Percentiles rank a stretch among this genome's conserved stretches.
Conservation (phyloP, 2,888 invertebrate genomes). For the Sceliomorpha sp. region DNA sequence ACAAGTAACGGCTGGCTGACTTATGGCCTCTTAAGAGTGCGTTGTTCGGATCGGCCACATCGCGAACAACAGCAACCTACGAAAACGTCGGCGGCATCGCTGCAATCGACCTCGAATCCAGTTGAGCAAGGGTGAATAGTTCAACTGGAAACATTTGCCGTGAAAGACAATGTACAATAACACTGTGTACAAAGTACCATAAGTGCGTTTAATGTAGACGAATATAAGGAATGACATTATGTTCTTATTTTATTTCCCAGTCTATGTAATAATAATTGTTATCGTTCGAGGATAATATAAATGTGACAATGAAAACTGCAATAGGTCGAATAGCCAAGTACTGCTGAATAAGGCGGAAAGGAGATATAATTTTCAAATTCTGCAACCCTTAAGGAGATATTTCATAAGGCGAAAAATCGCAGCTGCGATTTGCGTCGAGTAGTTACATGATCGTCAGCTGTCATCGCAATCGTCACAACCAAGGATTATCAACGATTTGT, state of each 20-base stretch:
- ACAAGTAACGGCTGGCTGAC: conserved; percentile 73
- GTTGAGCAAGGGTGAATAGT: conserved; percentile 67
- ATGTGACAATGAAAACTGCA: conserved; percentile 43
- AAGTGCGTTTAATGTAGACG: conserved; percentile 67
- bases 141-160: conserved; percentile 16
- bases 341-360: no score
- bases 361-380: no score
- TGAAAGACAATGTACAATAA: conserved; percentile 72
- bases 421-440: no score
- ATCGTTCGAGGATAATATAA: conserved; percentile 45
- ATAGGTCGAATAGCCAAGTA: no score
- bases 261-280: conserved; percentile 43
- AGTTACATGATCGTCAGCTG: no score
- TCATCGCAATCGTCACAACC: no score
- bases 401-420: no score
- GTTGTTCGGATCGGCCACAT: conserved; percentile 67
- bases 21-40: conserved; percentile 73
- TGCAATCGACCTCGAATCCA: conserved; percentile 55
- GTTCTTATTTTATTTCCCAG: conserved; percentile 42
- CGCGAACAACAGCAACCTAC: conserved; percentile 52
- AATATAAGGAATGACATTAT: conserved; percentile 46
- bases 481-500: no score
- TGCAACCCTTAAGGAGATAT: no score
- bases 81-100: conserved; percentile 38
- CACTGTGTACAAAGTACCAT: conserved; percentile 79